Evolutionary conservation across 2,113 vertebrate genomes (phyloP).

Genomic region (Rattus rattus): DNA sequence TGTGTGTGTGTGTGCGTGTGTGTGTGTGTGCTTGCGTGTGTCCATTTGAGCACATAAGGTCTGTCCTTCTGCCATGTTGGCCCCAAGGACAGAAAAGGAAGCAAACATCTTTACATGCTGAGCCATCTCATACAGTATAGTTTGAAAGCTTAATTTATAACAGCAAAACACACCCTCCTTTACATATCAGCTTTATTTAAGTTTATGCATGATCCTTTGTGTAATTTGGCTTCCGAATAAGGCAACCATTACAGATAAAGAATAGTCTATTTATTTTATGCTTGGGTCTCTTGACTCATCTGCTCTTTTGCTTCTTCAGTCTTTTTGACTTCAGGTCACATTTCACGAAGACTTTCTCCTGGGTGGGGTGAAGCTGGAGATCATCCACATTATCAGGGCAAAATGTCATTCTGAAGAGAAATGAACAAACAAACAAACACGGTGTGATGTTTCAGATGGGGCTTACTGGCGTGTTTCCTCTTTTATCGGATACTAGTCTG

Average conservation of each 20-base stretch:
- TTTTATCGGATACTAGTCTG: background rate
- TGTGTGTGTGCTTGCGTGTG: background rate
- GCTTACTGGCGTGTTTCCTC: background rate
- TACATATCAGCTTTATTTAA: constrained; percentile 50
- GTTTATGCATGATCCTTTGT: constrained; percentile 38
- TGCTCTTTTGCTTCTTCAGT: constrained; percentile 63
- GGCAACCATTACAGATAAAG: background rate
- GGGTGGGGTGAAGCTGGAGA: constrained; percentile 85
- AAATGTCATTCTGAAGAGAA: constrained; percentile 89
- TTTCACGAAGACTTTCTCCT: constrained; percentile 92
- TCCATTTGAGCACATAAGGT: background rate
- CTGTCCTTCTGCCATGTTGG: background rate
- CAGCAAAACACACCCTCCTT: constrained; percentile 10
- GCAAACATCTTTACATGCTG: background rate
- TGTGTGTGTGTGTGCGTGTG: background rate
- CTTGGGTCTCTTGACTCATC: constrained; percentile 54
- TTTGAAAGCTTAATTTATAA: constrained; percentile 14
- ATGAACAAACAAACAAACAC: constrained; percentile 53
- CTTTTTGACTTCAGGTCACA: constrained; percentile 85
- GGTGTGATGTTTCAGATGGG: constrained; percentile 1
- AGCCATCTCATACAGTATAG: background rate
- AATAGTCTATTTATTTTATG: constrained; percentile 35
- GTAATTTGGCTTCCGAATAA: constrained; percentile 51
- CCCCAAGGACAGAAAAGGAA: background rate
- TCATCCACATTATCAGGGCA: constrained; percentile 89